Evolutionary conservation across 2,888 invertebrate species (phyloP).

Genomic region (Hoplodrina blanda): DNA sequence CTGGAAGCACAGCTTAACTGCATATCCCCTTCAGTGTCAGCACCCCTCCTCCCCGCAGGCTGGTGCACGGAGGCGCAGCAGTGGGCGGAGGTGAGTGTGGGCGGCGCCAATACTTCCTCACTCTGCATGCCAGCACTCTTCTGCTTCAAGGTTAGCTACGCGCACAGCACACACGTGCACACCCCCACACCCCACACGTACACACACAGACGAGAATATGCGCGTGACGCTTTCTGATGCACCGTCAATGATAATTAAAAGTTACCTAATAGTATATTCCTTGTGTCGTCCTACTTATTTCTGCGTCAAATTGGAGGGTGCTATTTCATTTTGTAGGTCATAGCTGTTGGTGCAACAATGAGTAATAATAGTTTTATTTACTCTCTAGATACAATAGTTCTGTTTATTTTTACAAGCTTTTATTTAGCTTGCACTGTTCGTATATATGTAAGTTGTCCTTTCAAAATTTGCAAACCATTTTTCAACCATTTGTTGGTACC

Average conservation of each 20-base stretch:
- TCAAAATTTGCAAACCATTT: too few species aligned
- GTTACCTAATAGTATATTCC: not conserved
- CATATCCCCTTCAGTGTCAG: too few species aligned
- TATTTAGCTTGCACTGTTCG: too few species aligned
- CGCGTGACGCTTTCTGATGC: slow-evolving; percentile 35
- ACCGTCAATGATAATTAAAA: not conserved
- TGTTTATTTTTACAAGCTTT: too few species aligned
- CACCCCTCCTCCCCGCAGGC: slow-evolving; percentile 25
- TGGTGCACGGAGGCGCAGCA: slow-evolving; percentile 56
- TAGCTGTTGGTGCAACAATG: too few species aligned
- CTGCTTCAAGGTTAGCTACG: slow-evolving; percentile 94
- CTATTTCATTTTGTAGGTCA: too few species aligned
- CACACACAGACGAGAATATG: slow-evolving; percentile 32
- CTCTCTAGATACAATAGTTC: too few species aligned
- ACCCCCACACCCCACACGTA: slow-evolving; percentile 46
- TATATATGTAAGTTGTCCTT: too few species aligned
- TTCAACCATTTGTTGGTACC: too few species aligned
- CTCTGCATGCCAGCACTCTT: slow-evolving; percentile 96
- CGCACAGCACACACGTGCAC: slow-evolving; percentile 58
- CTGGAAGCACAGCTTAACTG: too few species aligned
- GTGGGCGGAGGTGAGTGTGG: slow-evolving; percentile 84
- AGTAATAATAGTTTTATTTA: too few species aligned
- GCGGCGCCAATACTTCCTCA: slow-evolving; percentile 92
- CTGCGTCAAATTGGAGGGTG: too few species aligned
- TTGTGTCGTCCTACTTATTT: not conserved